A percentile compares a stretch with the other conserved stretches of the same genome.
Conservation (phyloP, 2,888 invertebrate species). For the Celastrina argiolus region DNA sequence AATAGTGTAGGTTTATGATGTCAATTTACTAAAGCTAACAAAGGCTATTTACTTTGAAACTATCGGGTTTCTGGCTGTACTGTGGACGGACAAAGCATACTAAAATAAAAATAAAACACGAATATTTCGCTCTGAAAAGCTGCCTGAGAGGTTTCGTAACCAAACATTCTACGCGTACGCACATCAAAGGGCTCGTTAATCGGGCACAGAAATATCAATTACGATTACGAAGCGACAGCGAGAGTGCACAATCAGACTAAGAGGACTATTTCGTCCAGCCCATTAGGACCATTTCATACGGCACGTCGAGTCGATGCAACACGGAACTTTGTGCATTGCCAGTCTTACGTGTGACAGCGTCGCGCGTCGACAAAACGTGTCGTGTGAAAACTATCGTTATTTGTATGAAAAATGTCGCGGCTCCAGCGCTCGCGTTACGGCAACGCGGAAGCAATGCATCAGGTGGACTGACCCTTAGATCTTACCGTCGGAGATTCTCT, state of each 20-base stretch:
- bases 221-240: constrained; percentile 48
- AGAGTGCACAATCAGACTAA: constrained; percentile 56
- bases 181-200: constrained; percentile 9
- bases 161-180: background rate
- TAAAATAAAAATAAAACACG: background rate
- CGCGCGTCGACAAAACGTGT: background rate
- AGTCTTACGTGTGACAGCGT: background rate
- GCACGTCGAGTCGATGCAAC: background rate
- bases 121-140: constrained; percentile 6
- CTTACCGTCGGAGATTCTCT: constrained; percentile 92
- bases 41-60: constrained; percentile 5
- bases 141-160: constrained; percentile 2
- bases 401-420: background rate
- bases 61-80: background rate
- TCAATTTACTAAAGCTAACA: constrained; percentile 7
- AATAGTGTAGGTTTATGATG: background rate
- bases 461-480: constrained; percentile 41
- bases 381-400: background rate
- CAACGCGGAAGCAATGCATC: background rate
- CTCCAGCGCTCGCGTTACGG: background rate
- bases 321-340: background rate
- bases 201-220: constrained; percentile 2
- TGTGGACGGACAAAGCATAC: background rate
- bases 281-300: background rate
- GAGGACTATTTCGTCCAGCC: constrained; percentile 38